Percentiles rank a stretch among this genome's conserved stretches.
Conservation (phyloP, 1,140 invertebrate genomes). For the Phenacoccus solenopsis region DNA sequence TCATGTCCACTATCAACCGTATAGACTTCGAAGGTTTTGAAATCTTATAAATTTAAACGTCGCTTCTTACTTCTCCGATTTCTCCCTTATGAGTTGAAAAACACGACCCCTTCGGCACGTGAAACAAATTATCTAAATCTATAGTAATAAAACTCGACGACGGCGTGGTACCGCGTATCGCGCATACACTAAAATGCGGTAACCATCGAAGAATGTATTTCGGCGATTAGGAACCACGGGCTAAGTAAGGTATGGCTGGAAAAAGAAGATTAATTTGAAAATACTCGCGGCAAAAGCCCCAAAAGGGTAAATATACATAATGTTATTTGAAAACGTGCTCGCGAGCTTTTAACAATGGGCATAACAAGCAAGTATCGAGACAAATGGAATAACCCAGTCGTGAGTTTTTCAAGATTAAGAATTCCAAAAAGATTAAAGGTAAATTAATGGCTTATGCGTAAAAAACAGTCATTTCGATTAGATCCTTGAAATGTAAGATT, state of each 20-base stretch:
- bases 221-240: background rate
- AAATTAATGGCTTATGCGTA: background rate
- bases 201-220: background rate
- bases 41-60: too few relatives aligned
- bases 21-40: too few relatives aligned
- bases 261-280: slow-evolving; percentile 3
- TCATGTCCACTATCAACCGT: too few relatives aligned
- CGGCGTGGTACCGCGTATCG: too few relatives aligned
- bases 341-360: background rate
- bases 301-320: background rate
- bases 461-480: too few relatives aligned
- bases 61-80: too few relatives aligned
- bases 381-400: background rate
- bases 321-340: slow-evolving; percentile 1
- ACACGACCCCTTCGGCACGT: too few relatives aligned
- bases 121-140: too few relatives aligned
- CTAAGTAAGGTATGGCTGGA: background rate
- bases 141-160: too few relatives aligned
- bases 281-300: background rate
- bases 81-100: too few relatives aligned
- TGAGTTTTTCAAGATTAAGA: background rate
- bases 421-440: background rate
- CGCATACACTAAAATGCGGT: background rate
- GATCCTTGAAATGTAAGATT: too few relatives aligned
- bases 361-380: background rate